These are phyloP conservation scores for Aphis gossypii DNA, from an alignment of 1,140 invertebrate genomes.

Conservation along the genomic window DNA sequence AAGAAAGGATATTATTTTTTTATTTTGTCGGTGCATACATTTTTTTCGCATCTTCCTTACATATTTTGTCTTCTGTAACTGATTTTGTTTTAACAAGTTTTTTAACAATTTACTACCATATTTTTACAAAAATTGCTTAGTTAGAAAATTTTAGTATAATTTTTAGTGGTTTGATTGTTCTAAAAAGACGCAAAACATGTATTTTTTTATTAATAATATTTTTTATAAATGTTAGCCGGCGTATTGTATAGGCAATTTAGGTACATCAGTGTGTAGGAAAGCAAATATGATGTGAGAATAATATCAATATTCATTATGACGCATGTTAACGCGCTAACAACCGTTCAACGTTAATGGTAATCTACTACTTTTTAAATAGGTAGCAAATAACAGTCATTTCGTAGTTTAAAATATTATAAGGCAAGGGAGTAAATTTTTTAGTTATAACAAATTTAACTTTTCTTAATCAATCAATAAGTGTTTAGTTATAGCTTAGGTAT, in stretches of 20 bases:
- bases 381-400: too few relatives aligned
- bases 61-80: not conserved
- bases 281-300: not conserved
- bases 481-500: not conserved
- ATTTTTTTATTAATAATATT: not conserved
- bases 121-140: too few relatives aligned
- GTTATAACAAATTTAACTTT: not conserved
- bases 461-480: not conserved
- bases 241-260: not conserved
- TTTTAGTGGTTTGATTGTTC: not conserved
- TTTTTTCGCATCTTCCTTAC: not conserved
- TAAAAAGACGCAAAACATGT: not conserved
- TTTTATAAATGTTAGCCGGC: not conserved
- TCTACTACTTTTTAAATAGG: too few relatives aligned
- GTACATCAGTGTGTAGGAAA: not conserved
- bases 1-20: not conserved
- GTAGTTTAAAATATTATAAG: too few relatives aligned
- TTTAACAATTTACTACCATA: too few relatives aligned
- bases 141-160: too few relatives aligned
- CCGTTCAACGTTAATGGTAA: not conserved
- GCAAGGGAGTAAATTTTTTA: too few relatives aligned
- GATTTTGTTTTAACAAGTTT: too few relatives aligned
- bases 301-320: not conserved
- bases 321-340: not conserved
- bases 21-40: not conserved